phyloP scores from a whole-genome alignment of 1,140 invertebrate species.

The Drosophila parvula region DNA sequence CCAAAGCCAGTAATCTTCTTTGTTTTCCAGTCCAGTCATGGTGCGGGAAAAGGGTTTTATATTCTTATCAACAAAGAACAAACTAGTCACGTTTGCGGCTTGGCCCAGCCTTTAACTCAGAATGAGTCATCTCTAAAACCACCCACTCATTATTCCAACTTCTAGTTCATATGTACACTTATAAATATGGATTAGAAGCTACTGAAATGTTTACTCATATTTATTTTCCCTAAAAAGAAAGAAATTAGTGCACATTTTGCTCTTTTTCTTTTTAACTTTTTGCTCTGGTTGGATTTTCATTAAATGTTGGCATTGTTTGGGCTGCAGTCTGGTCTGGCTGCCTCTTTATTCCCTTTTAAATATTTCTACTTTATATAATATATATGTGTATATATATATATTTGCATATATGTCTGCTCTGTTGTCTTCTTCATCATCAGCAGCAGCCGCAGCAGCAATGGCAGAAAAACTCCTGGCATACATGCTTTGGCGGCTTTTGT shows the following conservation, averaged over 20 bases:
- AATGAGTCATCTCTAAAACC: slow-evolving; percentile 7
- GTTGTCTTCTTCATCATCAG: slow-evolving; percentile 32
- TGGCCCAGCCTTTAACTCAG: not conserved
- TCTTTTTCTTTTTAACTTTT: not conserved
- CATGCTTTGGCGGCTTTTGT: slow-evolving; percentile 65
- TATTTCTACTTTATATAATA: slow-evolving; percentile 6
- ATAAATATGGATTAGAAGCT: not conserved
- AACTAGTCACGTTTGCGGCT: slow-evolving; percentile 12
- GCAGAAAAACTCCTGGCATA: slow-evolving; percentile 51
- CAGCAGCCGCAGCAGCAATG: slow-evolving; percentile 9
- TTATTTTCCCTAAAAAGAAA: not conserved
- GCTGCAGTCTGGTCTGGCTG: slow-evolving; percentile 20
- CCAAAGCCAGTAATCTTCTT: slow-evolving; percentile 4
- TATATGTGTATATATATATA: slow-evolving; percentile 19
- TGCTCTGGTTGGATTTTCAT: slow-evolving; percentile 27
- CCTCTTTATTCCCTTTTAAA: slow-evolving; percentile 11
- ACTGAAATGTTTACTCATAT: not conserved
- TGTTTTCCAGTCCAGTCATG: slow-evolving; percentile 19
- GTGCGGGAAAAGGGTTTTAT: not conserved
- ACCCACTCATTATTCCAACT: slow-evolving; percentile 7
- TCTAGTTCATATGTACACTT: not conserved
- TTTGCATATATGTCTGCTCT: slow-evolving; percentile 28
- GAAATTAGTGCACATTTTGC: not conserved
- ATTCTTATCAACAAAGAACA: slow-evolving; percentile 23
- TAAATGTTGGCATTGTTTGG: slow-evolving; percentile 37